Base-by-base conservation (phyloP, 2,888 invertebrate genomes). In the Limnephilus rhombicus region DNA sequence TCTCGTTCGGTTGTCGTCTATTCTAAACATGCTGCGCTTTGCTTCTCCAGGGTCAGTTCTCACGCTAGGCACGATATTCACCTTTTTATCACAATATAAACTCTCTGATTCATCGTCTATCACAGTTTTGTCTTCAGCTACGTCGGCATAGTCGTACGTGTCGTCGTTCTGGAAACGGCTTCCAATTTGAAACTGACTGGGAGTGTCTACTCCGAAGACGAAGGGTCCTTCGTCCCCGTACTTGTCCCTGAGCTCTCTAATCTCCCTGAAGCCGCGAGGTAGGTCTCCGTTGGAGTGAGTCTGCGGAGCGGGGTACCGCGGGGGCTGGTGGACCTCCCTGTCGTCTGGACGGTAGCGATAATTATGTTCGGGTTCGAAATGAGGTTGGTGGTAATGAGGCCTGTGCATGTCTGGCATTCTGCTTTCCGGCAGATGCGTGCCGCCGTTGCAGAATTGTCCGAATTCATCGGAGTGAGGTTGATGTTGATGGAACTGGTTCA, bases 131-230 rank as follows among this genome's bases (percentile, higher is more conserved):
- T 95, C 95, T 93, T 96, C 96, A 45, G 95, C 94, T 93, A 96
- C 96, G 94, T 96, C 96, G 12, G 96, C 96, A 94, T 96, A 96
- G 94, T 96, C 96, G 94, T 96, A 96, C 9, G 89, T 80, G 94
- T 96, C 96, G 93, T 96, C 96, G 18, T 96, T 95, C 91, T 95
- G 95, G 93, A 95, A 94, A 87, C 95, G 95, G 93, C 81, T 83
- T 13, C 95, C 94, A 92, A 95, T 94, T 80, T 96, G 95, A 94
- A 96, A 96, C 94, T 96, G 96, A 94, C 96, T 96, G 91, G 96
- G 96, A 94, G 95, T 96, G 94, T 97, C 96, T 92, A 97, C 96
- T 94, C 97, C 97, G 94, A 97, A 97, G 94, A 97, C 97, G 95
- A 97, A 97, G 94, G 97, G 97, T 80, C 97, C 97, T 94, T 96